Base-by-base conservation (phyloP, 2,888 invertebrate species). In the Sialis lutaria region DNA sequence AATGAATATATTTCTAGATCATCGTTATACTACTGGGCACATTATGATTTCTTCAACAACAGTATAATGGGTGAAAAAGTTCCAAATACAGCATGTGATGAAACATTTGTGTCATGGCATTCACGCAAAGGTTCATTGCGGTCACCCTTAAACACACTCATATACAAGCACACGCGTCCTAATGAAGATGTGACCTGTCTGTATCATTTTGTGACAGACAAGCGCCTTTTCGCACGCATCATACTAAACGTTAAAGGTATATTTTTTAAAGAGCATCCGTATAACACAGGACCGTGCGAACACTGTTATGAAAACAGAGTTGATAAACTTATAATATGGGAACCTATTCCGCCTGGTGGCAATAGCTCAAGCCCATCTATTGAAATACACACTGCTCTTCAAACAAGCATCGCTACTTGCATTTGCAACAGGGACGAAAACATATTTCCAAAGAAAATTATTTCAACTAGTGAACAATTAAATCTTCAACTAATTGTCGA, bases 21-120 rank as follows among this genome's bases (percentile, higher is more conserved):
- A n/a, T 90, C 90, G 0, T 70, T 92, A 9, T 90, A 91, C 65
- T 91, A 90, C 62, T 90, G 90, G 90, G 90, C 90, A 0, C 90
- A 90, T 60, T 91, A 90, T 59, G 90, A 91, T 59, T 91, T 90
- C 69, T 91, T 90, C 67, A 90, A 91, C 63, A 88, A 89, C 57
- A 89, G 87, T 0, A 79, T 82, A 45, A 82, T 84, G 53, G 91
- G 91, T 0, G 86, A 85, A 52, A 81, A 85, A 0, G 82, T 90
- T 0, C 74, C 76, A 0, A 82, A 79, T 13, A 88, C 86, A 0
- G 76, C 81, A 4, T 92, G 91, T 60, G 91, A 92, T 57, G 89
- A 91, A 60, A 79, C 84, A 2, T 88, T 90, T 60, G 80, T 84
- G 7, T 85, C 88, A 0, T 90, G 89, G 87, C 81, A 80, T 55